Evolutionary conservation across 2,113 vertebrate species (phyloP), one percentile per base, ranked within the genome.

Genomic region (Prionailurus bengalensis): DNA sequence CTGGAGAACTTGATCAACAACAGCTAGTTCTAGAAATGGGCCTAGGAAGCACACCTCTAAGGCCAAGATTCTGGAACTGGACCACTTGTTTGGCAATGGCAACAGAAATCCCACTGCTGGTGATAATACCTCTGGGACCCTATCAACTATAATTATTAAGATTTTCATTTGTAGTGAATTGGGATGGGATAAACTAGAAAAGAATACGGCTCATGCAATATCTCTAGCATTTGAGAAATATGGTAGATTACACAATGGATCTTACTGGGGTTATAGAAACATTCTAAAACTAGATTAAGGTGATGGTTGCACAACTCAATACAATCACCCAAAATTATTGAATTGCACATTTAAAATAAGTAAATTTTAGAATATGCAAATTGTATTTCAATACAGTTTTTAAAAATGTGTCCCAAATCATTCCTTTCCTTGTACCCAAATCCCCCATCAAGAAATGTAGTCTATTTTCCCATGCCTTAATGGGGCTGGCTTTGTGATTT

Each of bases 21-120:
- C 21, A 89, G 5, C 1, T 84, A 53, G 61, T 83, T 53, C 48
- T 31, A 66, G 45, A 76, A 94, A 12, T n/a, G 74, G 78, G 61
- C 51, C 68, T 80, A 84, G n/a, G 36, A 96, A 94, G 65, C 71
- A 85, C 21, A 48, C 13, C 36, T 29, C 23, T 66, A 86, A 66
- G 45, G 66, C 93, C 10, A 86, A 39, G 66, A 74, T 90, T 97
- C 86, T 93, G 86, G 45, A 95, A 76, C 1, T 93, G 65, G 55
- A 80, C 45, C 9, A 63, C 66, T 4, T 73, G 36, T 86, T 61
- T 66, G 66, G 48, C 48, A 81, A 87, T 15, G 86, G 39, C 27
- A 93, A 95, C 5, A 86, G 25, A 90, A 74, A 93, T 61, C 42
- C 33, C 21, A 68, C 0, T 86, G 48, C 73, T 94, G 13, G 11